Evolutionary conservation across 2,113 vertebrate species (phyloP).

Genomic region (Proteles cristata): DNA sequence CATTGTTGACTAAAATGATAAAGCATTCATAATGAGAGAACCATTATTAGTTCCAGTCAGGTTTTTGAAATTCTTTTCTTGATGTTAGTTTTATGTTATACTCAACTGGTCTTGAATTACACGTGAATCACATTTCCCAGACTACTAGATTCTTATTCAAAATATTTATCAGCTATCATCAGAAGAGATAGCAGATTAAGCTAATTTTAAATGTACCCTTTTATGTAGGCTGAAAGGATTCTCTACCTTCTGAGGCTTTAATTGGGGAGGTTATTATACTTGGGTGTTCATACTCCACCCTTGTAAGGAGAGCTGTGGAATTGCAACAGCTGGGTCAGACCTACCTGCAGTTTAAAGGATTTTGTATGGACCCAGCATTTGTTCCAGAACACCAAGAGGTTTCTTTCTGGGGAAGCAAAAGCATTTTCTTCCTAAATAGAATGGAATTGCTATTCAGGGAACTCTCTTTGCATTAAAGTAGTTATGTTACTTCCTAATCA

Average conservation of each 20-base stretch:
- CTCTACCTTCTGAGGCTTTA: neutral
- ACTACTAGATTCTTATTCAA: neutral
- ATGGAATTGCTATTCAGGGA: neutral
- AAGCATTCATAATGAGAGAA: neutral
- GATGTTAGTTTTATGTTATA: neutral
- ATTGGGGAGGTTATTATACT: constrained; percentile 4
- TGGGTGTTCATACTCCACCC: neutral
- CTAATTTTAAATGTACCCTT: constrained; percentile 40
- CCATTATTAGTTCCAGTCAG: neutral
- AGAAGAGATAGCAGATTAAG: neutral
- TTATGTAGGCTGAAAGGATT: neutral
- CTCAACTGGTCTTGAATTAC: constrained; percentile 24
- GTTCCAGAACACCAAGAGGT: neutral
- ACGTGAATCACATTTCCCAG: constrained; percentile 31
- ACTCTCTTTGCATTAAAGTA: constrained; percentile 64
- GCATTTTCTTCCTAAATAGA: neutral
- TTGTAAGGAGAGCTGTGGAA: neutral
- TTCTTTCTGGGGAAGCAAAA: constrained; percentile 5
- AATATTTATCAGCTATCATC: constrained; percentile 49
- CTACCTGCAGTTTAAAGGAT: neutral
- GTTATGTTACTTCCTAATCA: constrained; percentile 47
- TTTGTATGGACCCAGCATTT: neutral
- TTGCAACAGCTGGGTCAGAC: neutral
- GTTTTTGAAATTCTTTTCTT: constrained; percentile 35
- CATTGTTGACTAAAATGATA: neutral